Percentiles rank a stretch among this genome's conserved stretches.
phyloP scores from a whole-genome alignment of 2,888 invertebrate species.

The Euclidia mi region DNA sequence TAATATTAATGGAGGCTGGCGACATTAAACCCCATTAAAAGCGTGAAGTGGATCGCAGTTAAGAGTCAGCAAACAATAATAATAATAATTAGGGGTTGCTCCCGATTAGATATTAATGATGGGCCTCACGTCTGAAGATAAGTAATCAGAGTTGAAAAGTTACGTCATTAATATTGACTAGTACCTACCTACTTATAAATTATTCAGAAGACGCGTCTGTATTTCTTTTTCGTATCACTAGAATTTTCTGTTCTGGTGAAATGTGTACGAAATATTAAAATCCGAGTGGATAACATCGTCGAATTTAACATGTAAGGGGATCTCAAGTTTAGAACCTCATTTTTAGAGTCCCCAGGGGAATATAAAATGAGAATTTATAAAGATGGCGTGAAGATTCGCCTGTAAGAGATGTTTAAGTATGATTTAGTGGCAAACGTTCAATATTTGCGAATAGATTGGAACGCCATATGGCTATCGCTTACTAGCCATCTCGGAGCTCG shows the following conservation, averaged over 20 bases:
- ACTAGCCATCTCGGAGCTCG: conserved; percentile 53
- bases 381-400: conserved; percentile 7
- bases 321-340: conserved; percentile 15
- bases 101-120: conserved; percentile 58
- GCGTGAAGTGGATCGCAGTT: conserved; percentile 30
- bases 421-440: conserved; percentile 28
- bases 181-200: conserved; percentile 58
- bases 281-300: conserved; percentile 3
- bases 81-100: conserved; percentile 41
- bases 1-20: conserved; percentile 40
- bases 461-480: conserved; percentile 62
- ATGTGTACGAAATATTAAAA: conserved; percentile 27
- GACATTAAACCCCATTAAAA: conserved; percentile 40
- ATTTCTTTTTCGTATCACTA: conserved; percentile 34
- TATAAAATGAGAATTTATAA: conserved; percentile 1
- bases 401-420: conserved; percentile 11
- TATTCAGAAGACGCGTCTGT: conserved; percentile 53
- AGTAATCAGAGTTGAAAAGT: conserved; percentile 70
- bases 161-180: conserved; percentile 65
- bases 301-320: conserved; percentile 9
- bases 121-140: conserved; percentile 65
- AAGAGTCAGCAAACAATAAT: conserved; percentile 36
- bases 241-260: conserved; percentile 26
- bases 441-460: conserved; percentile 41
- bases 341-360: conserved; percentile 15